Conservation (phyloP, 2,113 vertebrate genomes). For the Poeciliopsis prolifica region DNA sequence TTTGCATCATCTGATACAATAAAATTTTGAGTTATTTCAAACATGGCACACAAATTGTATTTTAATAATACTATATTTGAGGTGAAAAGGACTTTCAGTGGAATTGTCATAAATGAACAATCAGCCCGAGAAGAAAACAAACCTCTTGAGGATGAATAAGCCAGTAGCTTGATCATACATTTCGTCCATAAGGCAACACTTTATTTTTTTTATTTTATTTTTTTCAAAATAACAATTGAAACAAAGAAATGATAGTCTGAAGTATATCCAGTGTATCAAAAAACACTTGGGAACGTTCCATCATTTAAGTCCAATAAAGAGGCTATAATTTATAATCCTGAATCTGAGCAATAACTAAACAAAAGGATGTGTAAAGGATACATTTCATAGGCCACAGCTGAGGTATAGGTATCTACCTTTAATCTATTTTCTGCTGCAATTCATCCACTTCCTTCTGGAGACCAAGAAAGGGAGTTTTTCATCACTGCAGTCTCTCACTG, state of each 20-base stretch:
- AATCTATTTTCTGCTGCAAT: constrained; percentile 65
- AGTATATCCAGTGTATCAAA: constrained; percentile 17
- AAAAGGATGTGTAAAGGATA: constrained; percentile 54
- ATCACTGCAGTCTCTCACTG: constrained; percentile 72
- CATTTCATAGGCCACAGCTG: constrained; percentile 49
- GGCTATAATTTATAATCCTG: constrained; percentile 39
- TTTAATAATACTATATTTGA: not conserved
- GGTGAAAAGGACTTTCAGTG: not conserved
- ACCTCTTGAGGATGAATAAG: not conserved
- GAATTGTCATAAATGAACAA: not conserved
- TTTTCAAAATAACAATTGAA: constrained; percentile 5
- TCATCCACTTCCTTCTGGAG: constrained; percentile 59
- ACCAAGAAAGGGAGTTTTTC: constrained; percentile 74
- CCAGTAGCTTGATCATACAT: not conserved
- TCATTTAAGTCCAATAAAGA: constrained; percentile 24
- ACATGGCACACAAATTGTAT: not conserved
- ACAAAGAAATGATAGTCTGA: not conserved
- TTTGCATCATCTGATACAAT: no score
- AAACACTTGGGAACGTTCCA: constrained; percentile 12
- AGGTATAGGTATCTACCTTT: constrained; percentile 63
- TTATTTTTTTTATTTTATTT: not conserved
- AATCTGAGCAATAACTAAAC: constrained; percentile 54
- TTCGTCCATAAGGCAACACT: not conserved
- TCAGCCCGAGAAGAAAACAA: not conserved
- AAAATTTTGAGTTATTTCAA: not conserved